A percentile compares a stretch with the other conserved stretches of the same genome.
These are phyloP conservation scores for Lepidonotus clava DNA, from an alignment of 2,888 invertebrate genomes.

Conservation along the genomic window DNA sequence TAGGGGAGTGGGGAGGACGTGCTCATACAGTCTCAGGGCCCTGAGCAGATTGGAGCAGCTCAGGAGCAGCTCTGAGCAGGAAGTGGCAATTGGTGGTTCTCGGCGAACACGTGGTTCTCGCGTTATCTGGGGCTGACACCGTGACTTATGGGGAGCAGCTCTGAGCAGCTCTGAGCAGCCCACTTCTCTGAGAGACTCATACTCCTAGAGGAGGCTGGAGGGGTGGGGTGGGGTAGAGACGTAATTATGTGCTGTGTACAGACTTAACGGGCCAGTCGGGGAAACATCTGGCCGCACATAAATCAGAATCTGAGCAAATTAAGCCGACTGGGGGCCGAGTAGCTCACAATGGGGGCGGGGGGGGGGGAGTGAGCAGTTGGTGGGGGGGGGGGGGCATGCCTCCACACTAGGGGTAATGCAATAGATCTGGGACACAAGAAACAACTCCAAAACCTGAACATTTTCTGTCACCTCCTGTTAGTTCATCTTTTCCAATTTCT, in stretches of 20 bases:
- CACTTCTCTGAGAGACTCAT: background rate
- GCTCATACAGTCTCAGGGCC: too few species aligned
- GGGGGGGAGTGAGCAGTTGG: too few species aligned
- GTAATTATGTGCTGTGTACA: constrained; percentile 48
- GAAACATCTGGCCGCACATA: constrained; percentile 44
- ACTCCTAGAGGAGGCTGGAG: background rate
- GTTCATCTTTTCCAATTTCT: too few species aligned
- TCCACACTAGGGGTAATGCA: constrained; percentile 36
- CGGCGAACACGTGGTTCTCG: too few species aligned
- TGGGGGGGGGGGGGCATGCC: constrained; percentile 4
- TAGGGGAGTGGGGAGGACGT: too few species aligned
- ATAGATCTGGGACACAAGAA: too few species aligned
- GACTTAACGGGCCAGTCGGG: constrained; percentile 45
- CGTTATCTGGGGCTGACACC: constrained; percentile 11
- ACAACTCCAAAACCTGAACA: too few species aligned
- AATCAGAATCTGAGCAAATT: constrained; percentile 40
- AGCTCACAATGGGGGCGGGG: constrained; percentile 34
- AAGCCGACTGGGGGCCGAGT: constrained; percentile 22
- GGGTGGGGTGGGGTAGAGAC: too few species aligned
- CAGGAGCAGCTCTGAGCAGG: background rate
- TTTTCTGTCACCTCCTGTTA: too few species aligned
- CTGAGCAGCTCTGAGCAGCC: background rate
- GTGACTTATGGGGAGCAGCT: constrained; percentile 30
- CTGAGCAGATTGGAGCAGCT: too few species aligned
- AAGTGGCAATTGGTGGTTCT: too few species aligned